Evolutionary conservation across 2,888 invertebrate genomes (phyloP).

Genomic region (Drosophila parthenogenetica): DNA sequence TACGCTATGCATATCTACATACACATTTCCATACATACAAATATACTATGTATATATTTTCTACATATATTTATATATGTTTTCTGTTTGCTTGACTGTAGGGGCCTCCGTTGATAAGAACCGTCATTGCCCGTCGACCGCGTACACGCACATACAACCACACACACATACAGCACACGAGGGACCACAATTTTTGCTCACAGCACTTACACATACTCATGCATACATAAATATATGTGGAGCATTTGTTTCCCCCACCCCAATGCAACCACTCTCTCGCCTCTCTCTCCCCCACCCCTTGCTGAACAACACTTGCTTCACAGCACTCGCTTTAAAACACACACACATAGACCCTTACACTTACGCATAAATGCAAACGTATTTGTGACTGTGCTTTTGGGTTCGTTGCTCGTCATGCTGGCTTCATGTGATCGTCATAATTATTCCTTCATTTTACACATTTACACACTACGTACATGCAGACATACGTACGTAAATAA

Average conservation of each 20-base stretch:
- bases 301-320: constrained; percentile 15
- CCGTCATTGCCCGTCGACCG: constrained; percentile 58
- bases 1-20: constrained; percentile 23
- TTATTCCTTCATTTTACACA: constrained; percentile 37
- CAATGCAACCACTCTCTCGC: constrained; percentile 21
- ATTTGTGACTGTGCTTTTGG: constrained; percentile 50
- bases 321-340: neutral
- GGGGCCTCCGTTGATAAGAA: constrained; percentile 72
- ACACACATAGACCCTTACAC: too few relatives aligned
- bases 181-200: neutral
- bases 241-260: constrained; percentile 53
- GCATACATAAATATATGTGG: constrained; percentile 31
- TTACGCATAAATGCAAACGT: neutral
- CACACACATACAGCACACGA: neutral
- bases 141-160: constrained; percentile 24
- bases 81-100: constrained; percentile 57
- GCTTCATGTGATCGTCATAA: constrained; percentile 72
- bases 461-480: neutral
- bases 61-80: constrained; percentile 35
- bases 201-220: constrained; percentile 12
- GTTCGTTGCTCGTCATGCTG: constrained; percentile 81
- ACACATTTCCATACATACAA: neutral
- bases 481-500: neutral
- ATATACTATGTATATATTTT: constrained; percentile 19
- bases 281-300: constrained; percentile 1